These are phyloP conservation scores for Danionella cerebrum DNA, from an alignment of 2,113 vertebrate species.

Conservation along the genomic window DNA sequence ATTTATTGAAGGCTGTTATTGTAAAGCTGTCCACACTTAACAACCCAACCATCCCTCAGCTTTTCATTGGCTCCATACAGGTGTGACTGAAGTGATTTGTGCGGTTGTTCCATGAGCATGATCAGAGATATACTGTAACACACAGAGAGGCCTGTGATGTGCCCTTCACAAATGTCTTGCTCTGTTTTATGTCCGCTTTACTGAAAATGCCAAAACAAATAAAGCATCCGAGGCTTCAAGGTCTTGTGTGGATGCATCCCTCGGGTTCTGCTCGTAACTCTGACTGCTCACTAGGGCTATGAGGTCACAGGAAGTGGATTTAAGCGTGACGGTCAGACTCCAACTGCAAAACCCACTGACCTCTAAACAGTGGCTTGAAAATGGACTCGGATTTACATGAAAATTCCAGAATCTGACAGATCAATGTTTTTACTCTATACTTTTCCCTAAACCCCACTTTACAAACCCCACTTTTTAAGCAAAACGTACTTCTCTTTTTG, in stretches of 20 bases:
- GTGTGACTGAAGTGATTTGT: conserved; percentile 2
- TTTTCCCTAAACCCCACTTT: too few species aligned
- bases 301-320: conserved; percentile 2
- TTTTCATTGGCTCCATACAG: not conserved
- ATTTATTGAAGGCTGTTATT: conserved; percentile 16
- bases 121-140: not conserved
- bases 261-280: conserved; percentile 13
- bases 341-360: not conserved
- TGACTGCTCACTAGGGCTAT: not conserved
- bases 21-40: not conserved
- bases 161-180: conserved; percentile 2
- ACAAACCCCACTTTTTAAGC: too few species aligned
- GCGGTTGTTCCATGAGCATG: not conserved
- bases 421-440: too few species aligned
- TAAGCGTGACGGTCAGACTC: not conserved
- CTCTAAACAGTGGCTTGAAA: not conserved
- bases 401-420: too few species aligned
- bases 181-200: conserved; percentile 17
- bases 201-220: conserved; percentile 17
- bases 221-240: not conserved
- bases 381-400: too few species aligned
- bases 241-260: conserved; percentile 8
- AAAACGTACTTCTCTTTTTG: too few species aligned
- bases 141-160: too few species aligned
- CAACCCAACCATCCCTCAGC: not conserved